Base-by-base conservation (phyloP, 1,140 invertebrate genomes). In the Apocrypta bakeri region DNA sequence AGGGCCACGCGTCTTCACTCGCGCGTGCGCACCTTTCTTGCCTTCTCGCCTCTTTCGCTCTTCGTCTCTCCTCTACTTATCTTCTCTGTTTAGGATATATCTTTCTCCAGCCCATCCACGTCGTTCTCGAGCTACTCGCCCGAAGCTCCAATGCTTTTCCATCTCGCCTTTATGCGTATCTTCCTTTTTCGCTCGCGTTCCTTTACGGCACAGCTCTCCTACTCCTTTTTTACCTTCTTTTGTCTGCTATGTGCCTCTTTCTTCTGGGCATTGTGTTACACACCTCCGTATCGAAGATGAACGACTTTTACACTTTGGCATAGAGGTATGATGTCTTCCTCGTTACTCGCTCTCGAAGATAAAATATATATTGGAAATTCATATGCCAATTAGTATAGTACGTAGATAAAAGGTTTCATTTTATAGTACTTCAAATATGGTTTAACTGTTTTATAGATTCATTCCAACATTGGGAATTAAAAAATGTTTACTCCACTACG, bases 1-100 rank as follows among this genome's bases (percentile, higher is more conserved):
- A 87, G 88, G 68, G 82, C 85, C 42, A 74, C 69, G 75, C 75
- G 76, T 82, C 84, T 83, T 84, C 84, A 79, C 84, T 73, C 68
- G 72, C 63, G 42, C 83, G 74, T 76, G 76, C 84, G 80, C 63
- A 79, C 79, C 75, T 75, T 82, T 81, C 78, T 69, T 80, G 77
- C 77, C 82, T 74, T 79, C 77, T 80, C n/a, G n/a, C n/a, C 72
- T 56, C 11, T 69, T 63, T 1, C 40, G 74, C 69, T 12, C 29
- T 68, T 33, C 33, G 2, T 9, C 9, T 37, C 33, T 37, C 33
- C 33, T 37, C 76, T 48, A 8, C 79, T 84, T 84, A 48, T 40
- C 27, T 42, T 64, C 7, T 37, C 27, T 12, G 9, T 17, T 12
- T 21, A 0, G 12, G 48, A 21, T 56, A 48, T 48, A 17, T 56